Base-by-base conservation (phyloP, 2,113 vertebrate genomes). In the Gnathonemus echidnorhynchus region DNA sequence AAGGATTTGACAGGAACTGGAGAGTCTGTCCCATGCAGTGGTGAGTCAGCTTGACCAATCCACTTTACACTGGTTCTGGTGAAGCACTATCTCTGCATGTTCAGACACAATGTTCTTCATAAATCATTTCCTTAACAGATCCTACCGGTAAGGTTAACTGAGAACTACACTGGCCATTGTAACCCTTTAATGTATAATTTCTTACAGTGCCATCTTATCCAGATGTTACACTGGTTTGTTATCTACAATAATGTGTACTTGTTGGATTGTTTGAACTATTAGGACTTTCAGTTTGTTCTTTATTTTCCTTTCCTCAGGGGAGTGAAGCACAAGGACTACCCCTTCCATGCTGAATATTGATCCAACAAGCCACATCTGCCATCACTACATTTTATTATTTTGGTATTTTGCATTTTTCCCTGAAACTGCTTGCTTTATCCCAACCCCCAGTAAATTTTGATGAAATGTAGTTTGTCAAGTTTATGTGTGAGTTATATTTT, bases 1-100 rank as follows among this genome's bases (percentile, higher is more conserved):
- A 97, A 83, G 93, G 94, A 92, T 96, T 97, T 89, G 96, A 97
- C 46, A 95, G 94, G 74, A 95, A 97, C 90, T 97, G 95, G 95
- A 96, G 97, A 89, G 96, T 53, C 45, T 98, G 97, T 84, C 21
- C 88, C 9, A 88, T 97, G 91, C 1, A 2, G 1, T 95, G 91
- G 98, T 98, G 93, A 96, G 97, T 94, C 24, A 77, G 9, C 46
- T 86, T n/a, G 10, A 49, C 19, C 10, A 27, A 1, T 85, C 3
- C 45, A 49, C 45, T 15, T 42, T 42, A 35, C 35, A 35, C 1
- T 35, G 31, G 31, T 77, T 77, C 70, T 77, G 13, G 31, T 17
- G 15, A 39, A 77, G 70, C 9, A 27, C 2, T 13, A 9, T 27
- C n/a, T 66, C 3, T 27, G n/a, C n/a, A 31, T 80, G 35, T 80